phyloP scores from a whole-genome alignment of 2,888 invertebrate species.

The Drosophila limbata region DNA sequence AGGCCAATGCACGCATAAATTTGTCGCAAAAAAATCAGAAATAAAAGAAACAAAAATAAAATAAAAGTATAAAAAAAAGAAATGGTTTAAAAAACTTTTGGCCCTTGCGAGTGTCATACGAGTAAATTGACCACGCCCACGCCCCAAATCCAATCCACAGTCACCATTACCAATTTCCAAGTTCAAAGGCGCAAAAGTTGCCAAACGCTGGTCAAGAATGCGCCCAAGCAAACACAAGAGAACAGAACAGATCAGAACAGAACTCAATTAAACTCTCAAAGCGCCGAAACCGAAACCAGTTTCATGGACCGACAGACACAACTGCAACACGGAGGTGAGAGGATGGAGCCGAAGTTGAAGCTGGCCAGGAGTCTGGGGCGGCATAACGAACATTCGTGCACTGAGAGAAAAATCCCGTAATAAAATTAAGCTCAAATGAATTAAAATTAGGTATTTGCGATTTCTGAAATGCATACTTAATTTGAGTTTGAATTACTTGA shows the following conservation, averaged over 20 bases:
- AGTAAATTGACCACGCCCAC: slow-evolving; percentile 26
- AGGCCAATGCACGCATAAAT: slow-evolving; percentile 70
- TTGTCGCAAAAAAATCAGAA: slow-evolving; percentile 30
- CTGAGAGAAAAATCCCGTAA: too few species aligned
- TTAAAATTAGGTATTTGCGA: too few species aligned
- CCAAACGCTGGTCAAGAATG: slow-evolving; percentile 57
- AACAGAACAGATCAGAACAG: slow-evolving; percentile 35
- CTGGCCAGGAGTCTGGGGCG: slow-evolving; percentile 22
- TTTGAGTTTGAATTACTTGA: too few species aligned
- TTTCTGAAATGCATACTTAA: too few species aligned
- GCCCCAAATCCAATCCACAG: not conserved
- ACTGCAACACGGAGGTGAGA: slow-evolving; percentile 16
- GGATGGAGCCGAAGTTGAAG: slow-evolving; percentile 8
- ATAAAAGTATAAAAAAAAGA: not conserved
- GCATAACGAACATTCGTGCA: slow-evolving; percentile 7
- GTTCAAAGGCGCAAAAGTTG: slow-evolving; percentile 52
- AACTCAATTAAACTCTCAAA: slow-evolving; percentile 61
- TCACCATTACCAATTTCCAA: slow-evolving; percentile 33
- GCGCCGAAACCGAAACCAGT: slow-evolving; percentile 58
- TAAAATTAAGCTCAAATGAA: too few species aligned
- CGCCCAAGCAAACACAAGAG: slow-evolving; percentile 34
- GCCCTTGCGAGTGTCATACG: slow-evolving; percentile 44
- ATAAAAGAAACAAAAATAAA: not conserved
- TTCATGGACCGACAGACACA: slow-evolving; percentile 40
- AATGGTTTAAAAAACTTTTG: slow-evolving; percentile 4